These are phyloP conservation scores for Gymnosoma rotundatum DNA, from an alignment of 2,888 invertebrate genomes.

Conservation along the genomic window DNA sequence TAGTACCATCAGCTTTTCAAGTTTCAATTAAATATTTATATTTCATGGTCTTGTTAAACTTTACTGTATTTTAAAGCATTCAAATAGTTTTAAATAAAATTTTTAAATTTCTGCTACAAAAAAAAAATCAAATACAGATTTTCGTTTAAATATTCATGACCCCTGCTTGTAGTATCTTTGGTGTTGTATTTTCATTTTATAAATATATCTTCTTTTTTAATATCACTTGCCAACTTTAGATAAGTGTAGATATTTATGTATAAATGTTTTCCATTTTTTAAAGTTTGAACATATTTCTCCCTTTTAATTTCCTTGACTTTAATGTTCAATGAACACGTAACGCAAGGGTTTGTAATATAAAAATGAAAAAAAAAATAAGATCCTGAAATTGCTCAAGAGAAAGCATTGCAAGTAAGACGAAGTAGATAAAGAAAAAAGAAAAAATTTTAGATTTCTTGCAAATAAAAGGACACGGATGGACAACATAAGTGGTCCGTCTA, in stretches of 20 bases:
- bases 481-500: slow-evolving; percentile 15
- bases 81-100: no score
- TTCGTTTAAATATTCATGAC: no score
- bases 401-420: background rate
- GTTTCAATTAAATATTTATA: no score
- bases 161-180: no score
- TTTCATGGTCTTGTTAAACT: no score
- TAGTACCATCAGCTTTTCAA: no score
- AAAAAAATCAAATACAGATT: no score
- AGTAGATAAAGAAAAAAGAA: background rate
- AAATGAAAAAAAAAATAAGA: background rate
- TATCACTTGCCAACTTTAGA: slow-evolving; percentile 44
- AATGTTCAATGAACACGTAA: slow-evolving; percentile 65
- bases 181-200: no score
- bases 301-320: slow-evolving; percentile 60
- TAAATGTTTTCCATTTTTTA: slow-evolving; percentile 43
- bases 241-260: slow-evolving; percentile 53
- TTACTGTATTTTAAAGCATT: no score
- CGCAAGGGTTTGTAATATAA: slow-evolving; percentile 1
- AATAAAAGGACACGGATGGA: slow-evolving; percentile 43
- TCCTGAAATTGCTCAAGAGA: background rate
- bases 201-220: slow-evolving; percentile 25
- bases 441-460: slow-evolving; percentile 38
- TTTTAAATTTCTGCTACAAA: no score
- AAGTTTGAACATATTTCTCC: background rate